Percentiles rank a stretch among this genome's conserved stretches.
These are phyloP conservation scores for Gopherus evgoodei DNA, from an alignment of 2,113 vertebrate genomes.

Conservation along the genomic window DNA sequence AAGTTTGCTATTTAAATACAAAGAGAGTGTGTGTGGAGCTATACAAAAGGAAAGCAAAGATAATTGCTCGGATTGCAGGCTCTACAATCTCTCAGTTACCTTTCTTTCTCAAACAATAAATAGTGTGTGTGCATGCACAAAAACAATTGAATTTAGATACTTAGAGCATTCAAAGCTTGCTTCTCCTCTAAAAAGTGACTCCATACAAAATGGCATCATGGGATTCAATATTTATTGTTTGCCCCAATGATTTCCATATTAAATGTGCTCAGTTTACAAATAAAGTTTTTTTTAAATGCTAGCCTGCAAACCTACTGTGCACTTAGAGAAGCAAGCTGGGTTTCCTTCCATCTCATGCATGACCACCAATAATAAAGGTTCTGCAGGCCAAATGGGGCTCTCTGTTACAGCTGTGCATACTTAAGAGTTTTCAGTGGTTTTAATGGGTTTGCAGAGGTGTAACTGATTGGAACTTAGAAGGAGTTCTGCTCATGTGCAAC, in stretches of 20 bases:
- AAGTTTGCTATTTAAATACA: background rate
- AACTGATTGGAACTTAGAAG: background rate
- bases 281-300: background rate
- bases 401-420: no score
- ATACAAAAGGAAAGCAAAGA: background rate
- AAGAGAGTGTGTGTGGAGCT: background rate
- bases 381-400: background rate
- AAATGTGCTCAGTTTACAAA: background rate
- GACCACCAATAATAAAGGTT: background rate
- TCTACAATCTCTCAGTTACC: background rate
- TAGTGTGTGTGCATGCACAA: background rate
- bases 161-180: background rate
- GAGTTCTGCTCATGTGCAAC: background rate
- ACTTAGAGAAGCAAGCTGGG: background rate
- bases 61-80: background rate
- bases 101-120: constrained; percentile 12
- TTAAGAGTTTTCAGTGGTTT: background rate
- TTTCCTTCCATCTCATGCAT: background rate
- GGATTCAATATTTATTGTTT: background rate
- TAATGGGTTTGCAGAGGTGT: background rate
- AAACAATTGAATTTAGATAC: background rate
- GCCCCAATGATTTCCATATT: background rate
- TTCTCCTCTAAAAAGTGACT: background rate
- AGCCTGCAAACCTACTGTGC: background rate
- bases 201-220: background rate